Base-by-base conservation (phyloP, 2,888 invertebrate species). In the Molanna angustata region DNA sequence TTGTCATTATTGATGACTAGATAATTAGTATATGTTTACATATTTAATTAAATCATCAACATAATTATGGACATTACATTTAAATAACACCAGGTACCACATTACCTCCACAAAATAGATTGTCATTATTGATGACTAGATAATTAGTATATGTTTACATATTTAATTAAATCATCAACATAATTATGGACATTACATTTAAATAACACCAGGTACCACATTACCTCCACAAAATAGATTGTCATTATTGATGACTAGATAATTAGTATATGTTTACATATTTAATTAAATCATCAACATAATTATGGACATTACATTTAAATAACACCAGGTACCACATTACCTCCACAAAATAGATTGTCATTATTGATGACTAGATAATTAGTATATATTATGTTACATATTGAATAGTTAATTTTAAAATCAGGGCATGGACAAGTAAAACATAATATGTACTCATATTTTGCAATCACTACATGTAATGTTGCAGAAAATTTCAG, bases 181-280 rank as follows among this genome's bases (percentile, higher is more conserved):
- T 4, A 6, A 35, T 35, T 35, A 4, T 35, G 4, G 11, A 7
- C 11, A 35, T 4, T 35, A 35, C 14, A 4, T n/a, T n/a, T n/a
- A n/a, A 4, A 35, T 13, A 4, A n/a, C 35, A 35, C 4, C 35
- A 35, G 35, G 35, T 9, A 35, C 13, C 6, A 35, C 35, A 35
- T 35, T 35, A 35, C 13, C 35, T 14, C 14, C 35, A 35, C 9
- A 4, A 35, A 4, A 35, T 35, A 13, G 14, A 35, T 11, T 14
- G 4, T 4, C 14, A 35, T 35, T 13, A 13, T 35, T 35, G 14
- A 35, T 35, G 4, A 35, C 13, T 11, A 35, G 13, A 13, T 13
- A 35, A 13, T 35, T n/a, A n/a, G 35, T 11, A 35, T 35, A n/a
- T 35, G 35, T 35, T 35, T 35, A 35, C 35, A 35, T 35, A 35